Evolutionary conservation across 2,888 invertebrate species (phyloP).

Genomic region (Melanotus villosus): DNA sequence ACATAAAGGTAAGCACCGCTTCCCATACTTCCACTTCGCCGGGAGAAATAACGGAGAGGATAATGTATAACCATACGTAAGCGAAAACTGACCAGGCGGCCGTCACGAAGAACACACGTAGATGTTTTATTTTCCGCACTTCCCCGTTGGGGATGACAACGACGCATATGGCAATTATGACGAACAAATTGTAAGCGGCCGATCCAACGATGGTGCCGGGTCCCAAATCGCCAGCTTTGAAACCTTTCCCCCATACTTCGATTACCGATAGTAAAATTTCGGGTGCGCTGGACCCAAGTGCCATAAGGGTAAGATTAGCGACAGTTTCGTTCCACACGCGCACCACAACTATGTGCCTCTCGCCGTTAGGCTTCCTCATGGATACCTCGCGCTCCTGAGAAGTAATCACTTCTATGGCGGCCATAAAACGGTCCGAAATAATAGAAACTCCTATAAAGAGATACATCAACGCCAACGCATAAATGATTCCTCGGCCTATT

Average conservation of each 20-base stretch:
- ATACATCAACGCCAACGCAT: constrained; percentile 91
- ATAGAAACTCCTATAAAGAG: constrained; percentile 99
- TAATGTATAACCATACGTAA: constrained; percentile 98
- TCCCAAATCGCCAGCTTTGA: constrained; percentile 96
- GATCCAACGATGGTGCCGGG: constrained; percentile 99
- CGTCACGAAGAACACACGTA: constrained; percentile 97
- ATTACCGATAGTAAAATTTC: constrained; percentile 98
- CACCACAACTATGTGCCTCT: constrained; percentile 90
- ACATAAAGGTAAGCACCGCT: constrained; percentile 93
- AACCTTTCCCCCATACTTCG: constrained; percentile 96
- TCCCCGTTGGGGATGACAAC: constrained; percentile 92
- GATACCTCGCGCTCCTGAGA: constrained; percentile 96
- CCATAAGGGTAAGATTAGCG: constrained; percentile 98
- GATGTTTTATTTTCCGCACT: constrained; percentile 93
- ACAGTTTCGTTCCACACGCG: constrained; percentile 99
- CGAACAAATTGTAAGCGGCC: constrained; percentile 98
- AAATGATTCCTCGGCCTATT: constrained; percentile 88
- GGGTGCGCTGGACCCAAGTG: constrained; percentile 97
- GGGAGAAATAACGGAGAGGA: constrained; percentile 89
- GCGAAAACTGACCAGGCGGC: constrained; percentile 98
- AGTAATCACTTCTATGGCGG: constrained; percentile 98
- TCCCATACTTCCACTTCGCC: constrained; percentile 98
- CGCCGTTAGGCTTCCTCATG: constrained; percentile 90
- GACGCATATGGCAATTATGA: constrained; percentile 97
- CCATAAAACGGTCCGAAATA: constrained; percentile 99